Conservation (phyloP, 2,113 vertebrate species). For the Halichoeres trimaculatus region DNA sequence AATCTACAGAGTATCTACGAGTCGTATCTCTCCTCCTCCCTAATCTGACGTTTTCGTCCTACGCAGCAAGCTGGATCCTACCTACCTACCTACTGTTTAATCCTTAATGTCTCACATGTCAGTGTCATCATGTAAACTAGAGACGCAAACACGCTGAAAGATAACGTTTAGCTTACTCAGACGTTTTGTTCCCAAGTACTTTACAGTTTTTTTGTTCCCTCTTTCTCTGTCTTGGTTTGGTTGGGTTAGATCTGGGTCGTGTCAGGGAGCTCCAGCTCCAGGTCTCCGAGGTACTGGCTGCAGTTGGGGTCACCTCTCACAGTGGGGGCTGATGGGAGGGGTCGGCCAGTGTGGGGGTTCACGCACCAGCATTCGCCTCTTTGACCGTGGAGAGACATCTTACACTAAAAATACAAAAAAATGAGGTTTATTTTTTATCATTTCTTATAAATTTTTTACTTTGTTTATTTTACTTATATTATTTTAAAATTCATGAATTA, state of each 20-base stretch:
- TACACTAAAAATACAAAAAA: conserved; percentile 87
- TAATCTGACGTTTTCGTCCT: conserved; percentile 41
- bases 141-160: conserved; percentile 61
- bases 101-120: conserved; percentile 35
- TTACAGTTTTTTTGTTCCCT: conserved; percentile 55
- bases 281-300: conserved; percentile 89
- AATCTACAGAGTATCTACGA: conserved; percentile 25
- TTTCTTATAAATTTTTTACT: too few relatives aligned
- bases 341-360: conserved; percentile 90
- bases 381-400: conserved; percentile 96
- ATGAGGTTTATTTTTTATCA: neutral
- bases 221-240: neutral
- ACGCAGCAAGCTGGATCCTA: conserved; percentile 43
- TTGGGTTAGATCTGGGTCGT: conserved; percentile 71
- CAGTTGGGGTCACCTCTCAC: conserved; percentile 95
- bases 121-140: conserved; percentile 47
- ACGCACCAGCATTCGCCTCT: conserved; percentile 99
- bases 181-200: conserved; percentile 64
- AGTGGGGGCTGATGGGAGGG: conserved; percentile 89
- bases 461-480: too few relatives aligned
- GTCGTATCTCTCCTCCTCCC: conserved; percentile 25
- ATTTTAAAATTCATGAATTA: too few relatives aligned
- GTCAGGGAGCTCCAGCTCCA: conserved; percentile 86
- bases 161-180: conserved; percentile 74
- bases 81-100: too few relatives aligned